Evolutionary conservation across 2,888 invertebrate genomes (phyloP).

Genomic region (Mesopsocus fuscifrons): DNA sequence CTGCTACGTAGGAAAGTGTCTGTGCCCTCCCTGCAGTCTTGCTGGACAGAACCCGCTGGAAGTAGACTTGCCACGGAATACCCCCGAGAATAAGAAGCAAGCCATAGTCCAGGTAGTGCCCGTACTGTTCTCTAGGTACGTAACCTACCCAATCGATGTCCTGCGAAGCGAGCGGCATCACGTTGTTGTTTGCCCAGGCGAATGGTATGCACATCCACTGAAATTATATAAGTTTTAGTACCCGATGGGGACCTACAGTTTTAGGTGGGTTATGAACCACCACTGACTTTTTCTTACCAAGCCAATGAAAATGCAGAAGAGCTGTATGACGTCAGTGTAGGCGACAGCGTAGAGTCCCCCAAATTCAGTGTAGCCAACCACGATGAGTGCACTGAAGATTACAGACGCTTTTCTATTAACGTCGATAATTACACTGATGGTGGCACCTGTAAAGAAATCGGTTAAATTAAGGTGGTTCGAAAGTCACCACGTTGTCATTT

Average conservation of each 20-base stretch:
- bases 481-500: background rate
- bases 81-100: conserved; percentile 84
- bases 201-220: conserved; percentile 95
- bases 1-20: conserved; percentile 87
- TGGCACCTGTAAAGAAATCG: conserved; percentile 57
- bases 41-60: conserved; percentile 92
- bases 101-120: conserved; percentile 75
- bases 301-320: conserved; percentile 95
- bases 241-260: no score
- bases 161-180: conserved; percentile 59
- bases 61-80: conserved; percentile 98
- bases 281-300: conserved; percentile 33
- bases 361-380: conserved; percentile 92
- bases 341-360: conserved; percentile 97
- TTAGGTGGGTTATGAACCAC: no score
- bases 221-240: no score
- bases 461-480: background rate
- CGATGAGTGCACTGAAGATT: conserved; percentile 87
- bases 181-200: conserved; percentile 75
- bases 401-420: conserved; percentile 86
- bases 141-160: conserved; percentile 81
- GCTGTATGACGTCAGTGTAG: conserved; percentile 95
- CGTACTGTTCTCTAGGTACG: conserved; percentile 49
- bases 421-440: conserved; percentile 90
- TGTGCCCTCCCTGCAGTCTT: conserved; percentile 89